Conservation (phyloP, 2,797 vertebrate species). For the Botia kubotai region DNA sequence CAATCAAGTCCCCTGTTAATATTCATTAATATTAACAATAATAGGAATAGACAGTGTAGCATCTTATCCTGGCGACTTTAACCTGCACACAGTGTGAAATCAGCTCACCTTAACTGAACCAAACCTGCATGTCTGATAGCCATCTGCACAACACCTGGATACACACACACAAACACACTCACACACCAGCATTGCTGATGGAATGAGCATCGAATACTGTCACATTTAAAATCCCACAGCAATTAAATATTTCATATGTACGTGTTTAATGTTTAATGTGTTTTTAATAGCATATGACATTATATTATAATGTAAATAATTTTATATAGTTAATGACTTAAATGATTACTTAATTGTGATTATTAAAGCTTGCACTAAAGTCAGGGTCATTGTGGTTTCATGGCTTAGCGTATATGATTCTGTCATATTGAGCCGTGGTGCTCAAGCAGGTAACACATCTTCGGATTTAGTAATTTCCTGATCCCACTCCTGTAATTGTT, state of each 20-base stretch:
- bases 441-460: neutral
- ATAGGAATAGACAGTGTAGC: conserved; percentile 3
- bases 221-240: neutral
- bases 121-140: neutral
- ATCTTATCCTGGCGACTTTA: conserved; percentile 15
- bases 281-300: neutral
- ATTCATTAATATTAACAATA: conserved; percentile 10
- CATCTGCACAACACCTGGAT: conserved; percentile 48
- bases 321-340: neutral
- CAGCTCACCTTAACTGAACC: conserved; percentile 26
- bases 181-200: neutral
- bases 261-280: neutral
- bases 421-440: too few relatives aligned
- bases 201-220: neutral
- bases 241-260: neutral
- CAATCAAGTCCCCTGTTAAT: conserved; percentile 38
- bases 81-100: neutral
- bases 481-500: neutral
- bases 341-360: neutral
- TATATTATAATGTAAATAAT: neutral
- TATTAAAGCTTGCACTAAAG: neutral
- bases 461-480: neutral
- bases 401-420: too few relatives aligned
- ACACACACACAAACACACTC: conserved; percentile 1
- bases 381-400: neutral